These are phyloP conservation scores for Saccostrea glomerata DNA, from an alignment of 1,140 invertebrate genomes.

Conservation along the genomic window DNA sequence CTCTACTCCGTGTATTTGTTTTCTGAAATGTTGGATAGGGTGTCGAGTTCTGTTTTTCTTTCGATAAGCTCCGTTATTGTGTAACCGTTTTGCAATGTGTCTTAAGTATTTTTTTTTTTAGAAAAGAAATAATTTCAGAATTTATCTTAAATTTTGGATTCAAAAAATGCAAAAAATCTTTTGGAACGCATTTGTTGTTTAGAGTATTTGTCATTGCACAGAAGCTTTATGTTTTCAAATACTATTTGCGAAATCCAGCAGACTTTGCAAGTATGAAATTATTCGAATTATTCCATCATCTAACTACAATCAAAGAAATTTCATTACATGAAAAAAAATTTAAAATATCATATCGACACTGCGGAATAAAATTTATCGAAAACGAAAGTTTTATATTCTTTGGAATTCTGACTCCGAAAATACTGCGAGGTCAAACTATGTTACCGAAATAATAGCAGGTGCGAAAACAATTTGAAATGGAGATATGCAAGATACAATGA, in stretches of 20 bases:
- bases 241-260: no score
- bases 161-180: no score
- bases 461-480: slow-evolving; percentile 21
- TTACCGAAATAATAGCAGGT: slow-evolving; percentile 9
- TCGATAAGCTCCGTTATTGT: slow-evolving; percentile 24
- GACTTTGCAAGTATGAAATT: no score
- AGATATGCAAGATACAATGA: slow-evolving; percentile 31
- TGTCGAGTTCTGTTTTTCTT: slow-evolving; percentile 40
- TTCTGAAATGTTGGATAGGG: slow-evolving; percentile 5
- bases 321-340: no score
- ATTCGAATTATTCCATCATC: no score
- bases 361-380: not conserved
- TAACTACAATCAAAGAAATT: no score
- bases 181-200: no score
- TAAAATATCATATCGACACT: no score
- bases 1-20: not conserved
- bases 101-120: not conserved
- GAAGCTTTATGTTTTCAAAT: no score
- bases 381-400: not conserved
- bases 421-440: slow-evolving; percentile 11
- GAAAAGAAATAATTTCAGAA: not conserved
- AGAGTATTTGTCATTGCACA: no score
- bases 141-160: not conserved
- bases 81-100: slow-evolving; percentile 33
- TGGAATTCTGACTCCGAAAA: no score